Percentiles rank a stretch among this genome's conserved stretches.
phyloP scores from a whole-genome alignment of 2,797 vertebrate genomes.

The Phyllotis vaccarum region DNA sequence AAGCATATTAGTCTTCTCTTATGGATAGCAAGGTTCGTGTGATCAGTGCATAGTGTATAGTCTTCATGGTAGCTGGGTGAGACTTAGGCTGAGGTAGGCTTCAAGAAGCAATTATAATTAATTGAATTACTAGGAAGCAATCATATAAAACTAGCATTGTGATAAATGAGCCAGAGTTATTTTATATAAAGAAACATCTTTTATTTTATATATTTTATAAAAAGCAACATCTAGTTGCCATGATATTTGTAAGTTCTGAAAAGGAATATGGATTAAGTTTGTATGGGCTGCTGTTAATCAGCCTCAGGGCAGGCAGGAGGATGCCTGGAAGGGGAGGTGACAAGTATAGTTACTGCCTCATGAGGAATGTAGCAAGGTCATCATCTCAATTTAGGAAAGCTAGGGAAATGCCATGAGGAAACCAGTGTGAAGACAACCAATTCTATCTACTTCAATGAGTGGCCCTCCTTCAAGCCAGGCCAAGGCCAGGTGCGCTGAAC shows the following conservation, averaged over 20 bases:
- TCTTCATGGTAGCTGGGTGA: background rate
- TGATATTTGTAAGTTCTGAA: conserved; percentile 7
- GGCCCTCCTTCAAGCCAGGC: conserved; percentile 6
- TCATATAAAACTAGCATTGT: conserved; percentile 31
- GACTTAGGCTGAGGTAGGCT: background rate
- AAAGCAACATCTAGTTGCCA: conserved; percentile 39
- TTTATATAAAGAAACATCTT: conserved; percentile 11
- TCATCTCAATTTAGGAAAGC: background rate
- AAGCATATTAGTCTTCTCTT: background rate
- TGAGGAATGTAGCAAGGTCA: background rate
- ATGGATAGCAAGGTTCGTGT: background rate
- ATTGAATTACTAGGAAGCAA: conserved; percentile 39
- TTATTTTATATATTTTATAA: background rate
- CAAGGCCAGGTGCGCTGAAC: conserved; percentile 51
- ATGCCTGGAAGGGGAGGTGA: background rate
- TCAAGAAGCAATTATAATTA: conserved; percentile 30
- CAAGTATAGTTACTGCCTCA: background rate
- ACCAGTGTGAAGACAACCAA: background rate
- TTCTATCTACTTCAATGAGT: background rate
- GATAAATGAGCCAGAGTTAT: conserved; percentile 27
- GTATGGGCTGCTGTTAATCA: background rate
- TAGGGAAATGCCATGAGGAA: background rate
- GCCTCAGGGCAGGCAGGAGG: background rate
- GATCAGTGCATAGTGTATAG: background rate
- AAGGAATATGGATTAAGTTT: background rate